Evolutionary conservation across 37 sponge, comb jelly and placozoan genomes (phyloP), one percentile per base, ranked within the genome.

Genomic region (Dysidea cf. avara): DNA sequence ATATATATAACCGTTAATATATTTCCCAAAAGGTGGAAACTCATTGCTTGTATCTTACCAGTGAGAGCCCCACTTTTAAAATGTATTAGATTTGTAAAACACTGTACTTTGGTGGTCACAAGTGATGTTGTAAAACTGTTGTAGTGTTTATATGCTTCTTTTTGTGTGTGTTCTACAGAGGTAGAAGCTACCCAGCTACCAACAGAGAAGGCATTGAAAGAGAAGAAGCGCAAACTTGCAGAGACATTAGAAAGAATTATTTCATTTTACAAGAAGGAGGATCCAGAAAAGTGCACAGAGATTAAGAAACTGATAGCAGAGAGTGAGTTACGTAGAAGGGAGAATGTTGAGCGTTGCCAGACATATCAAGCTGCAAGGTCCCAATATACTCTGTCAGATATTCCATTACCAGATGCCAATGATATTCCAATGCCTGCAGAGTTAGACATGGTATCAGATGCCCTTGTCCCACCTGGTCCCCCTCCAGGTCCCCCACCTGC

Each of bases 161-260:
- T n/a, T n/a, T n/a, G n/a, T n/a, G 24, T 67, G 12, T 35, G 24
- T 1, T 22, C 20, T 56, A 48, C 59, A 74, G 76, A 79, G 30
- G 47, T 77, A 39, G 85, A 89, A 53, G 63, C 86, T 22, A 34
- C 66, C n/a, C 81, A 70, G 32, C 71, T 84, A n/a, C 84, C 92
- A 12, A 91, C 77, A 60, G 91, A 89, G 55, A 97, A 90, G 58
- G 82, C 87, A 0, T 58, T 97, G 34, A 84, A 84, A 37, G 97
- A 97, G 72, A 87, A 88, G 57, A 93, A 90, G 62, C 52, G 71
- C 35, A 94, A 93, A 54, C 49, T 90, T 1, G 73, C 79, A 48
- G 89, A 81, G 17, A 82, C 88, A 7, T 49, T 97, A 12, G 59
- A 79, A 35, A 36, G 92, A 66, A 63, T 91, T 7, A 39, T 87